A percentile compares a stretch with the other conserved stretches of the same genome.
These are phyloP conservation scores for Brachystomella parvula DNA, from an alignment of 1,140 invertebrate genomes.

Conservation along the genomic window DNA sequence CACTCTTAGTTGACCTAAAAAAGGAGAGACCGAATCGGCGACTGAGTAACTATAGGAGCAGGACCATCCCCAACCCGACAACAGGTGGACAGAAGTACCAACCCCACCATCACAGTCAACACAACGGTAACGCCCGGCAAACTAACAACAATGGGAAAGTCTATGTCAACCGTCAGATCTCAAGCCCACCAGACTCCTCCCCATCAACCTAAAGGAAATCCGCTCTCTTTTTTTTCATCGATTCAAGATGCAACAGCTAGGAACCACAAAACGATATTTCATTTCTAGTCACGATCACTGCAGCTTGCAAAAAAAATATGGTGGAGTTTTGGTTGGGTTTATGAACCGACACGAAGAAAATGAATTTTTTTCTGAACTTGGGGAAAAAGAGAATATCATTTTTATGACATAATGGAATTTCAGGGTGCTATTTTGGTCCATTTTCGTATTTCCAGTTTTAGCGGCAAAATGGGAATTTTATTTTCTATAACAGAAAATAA, in stretches of 20 bases:
- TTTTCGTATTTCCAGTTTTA: too few relatives aligned
- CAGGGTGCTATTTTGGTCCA: too few relatives aligned
- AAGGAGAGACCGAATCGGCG: conserved; percentile 21
- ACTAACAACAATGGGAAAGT: background rate
- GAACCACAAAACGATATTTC: too few relatives aligned
- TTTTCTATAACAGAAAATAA: too few relatives aligned
- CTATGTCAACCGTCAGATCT: background rate
- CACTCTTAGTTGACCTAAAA: conserved; percentile 27
- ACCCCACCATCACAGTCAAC: background rate
- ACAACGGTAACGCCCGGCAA: background rate
- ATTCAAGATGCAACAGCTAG: too few relatives aligned
- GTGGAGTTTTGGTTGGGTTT: background rate
- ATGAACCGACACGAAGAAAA: too few relatives aligned
- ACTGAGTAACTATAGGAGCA: conserved; percentile 22
- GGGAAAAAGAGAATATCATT: background rate
- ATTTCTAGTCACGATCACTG: too few relatives aligned
- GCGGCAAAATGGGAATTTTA: too few relatives aligned
- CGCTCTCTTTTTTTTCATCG: too few relatives aligned
- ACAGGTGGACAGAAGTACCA: background rate
- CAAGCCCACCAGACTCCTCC: background rate
- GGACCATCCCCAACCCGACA: conserved; percentile 25
- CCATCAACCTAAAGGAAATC: background rate
- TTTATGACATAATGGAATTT: too few relatives aligned
- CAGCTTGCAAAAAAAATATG: background rate
- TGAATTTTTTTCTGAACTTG: background rate